Evolutionary conservation across 2,113 vertebrate genomes (phyloP).

Genomic region (Peucedramus taeniatus): DNA sequence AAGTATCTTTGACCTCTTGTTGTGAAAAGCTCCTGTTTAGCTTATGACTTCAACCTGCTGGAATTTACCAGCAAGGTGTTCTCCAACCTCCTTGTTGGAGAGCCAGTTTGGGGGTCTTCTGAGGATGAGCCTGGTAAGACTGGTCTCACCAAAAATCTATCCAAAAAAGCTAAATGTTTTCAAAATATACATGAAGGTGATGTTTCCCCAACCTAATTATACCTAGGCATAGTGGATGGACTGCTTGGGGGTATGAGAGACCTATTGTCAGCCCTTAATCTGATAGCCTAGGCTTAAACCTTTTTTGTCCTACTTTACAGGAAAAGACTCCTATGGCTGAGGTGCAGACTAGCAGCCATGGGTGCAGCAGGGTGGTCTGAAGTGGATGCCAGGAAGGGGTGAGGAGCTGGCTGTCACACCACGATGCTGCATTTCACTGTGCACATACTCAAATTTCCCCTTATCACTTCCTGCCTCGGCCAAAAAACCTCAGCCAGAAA

Average conservation of each 20-base stretch:
- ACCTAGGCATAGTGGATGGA: neutral
- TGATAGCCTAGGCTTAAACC: neutral
- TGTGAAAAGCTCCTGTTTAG: neutral
- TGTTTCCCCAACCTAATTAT: neutral
- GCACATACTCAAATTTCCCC: neutral
- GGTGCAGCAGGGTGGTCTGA: neutral
- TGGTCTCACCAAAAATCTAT: neutral
- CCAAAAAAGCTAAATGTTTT: neutral
- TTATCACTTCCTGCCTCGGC: neutral
- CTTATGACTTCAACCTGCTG: neutral
- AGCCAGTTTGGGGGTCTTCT: neutral
- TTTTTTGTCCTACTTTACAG: neutral
- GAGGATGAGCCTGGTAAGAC: neutral
- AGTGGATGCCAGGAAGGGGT: neutral
- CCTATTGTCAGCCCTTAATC: neutral
- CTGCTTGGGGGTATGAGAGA: neutral
- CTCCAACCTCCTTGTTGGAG: neutral
- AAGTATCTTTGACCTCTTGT: neutral
- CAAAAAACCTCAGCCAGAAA: neutral
- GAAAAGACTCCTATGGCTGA: fast-evolving
- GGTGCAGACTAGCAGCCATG: fast-evolving
- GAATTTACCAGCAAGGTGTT: neutral
- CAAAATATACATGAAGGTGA: neutral
- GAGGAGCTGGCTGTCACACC: neutral
- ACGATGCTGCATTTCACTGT: too few relatives aligned